phyloP scores from a whole-genome alignment of 2,113 vertebrate species.

The Cranoglanis bouderius region DNA sequence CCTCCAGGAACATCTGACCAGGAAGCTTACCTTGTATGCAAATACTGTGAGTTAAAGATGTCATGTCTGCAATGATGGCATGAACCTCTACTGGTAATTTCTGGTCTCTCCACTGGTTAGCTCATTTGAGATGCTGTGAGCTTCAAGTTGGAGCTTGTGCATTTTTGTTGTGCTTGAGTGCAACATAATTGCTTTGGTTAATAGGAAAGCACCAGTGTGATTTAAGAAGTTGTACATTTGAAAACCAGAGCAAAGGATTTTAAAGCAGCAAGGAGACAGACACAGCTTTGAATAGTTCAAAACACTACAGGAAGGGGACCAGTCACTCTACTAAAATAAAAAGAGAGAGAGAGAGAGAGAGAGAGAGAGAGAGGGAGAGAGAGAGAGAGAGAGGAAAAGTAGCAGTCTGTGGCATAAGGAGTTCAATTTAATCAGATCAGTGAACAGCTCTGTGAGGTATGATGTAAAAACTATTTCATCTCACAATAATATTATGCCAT shows the following conservation, averaged over 20 bases:
- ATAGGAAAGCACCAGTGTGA: slow-evolving; percentile 13
- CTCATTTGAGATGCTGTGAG: neutral
- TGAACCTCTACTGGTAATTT: neutral
- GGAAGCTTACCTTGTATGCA: neutral
- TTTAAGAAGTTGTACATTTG: neutral
- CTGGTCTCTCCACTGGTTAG: neutral
- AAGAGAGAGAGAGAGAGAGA: neutral
- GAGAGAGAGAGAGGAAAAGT: neutral
- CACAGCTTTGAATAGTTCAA: neutral
- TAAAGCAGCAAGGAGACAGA: neutral
- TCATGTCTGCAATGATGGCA: neutral
- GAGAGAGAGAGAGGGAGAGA: neutral
- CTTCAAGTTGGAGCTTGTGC: neutral
- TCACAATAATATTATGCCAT: neutral
- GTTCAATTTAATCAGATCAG: neutral
- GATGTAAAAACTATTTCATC: slow-evolving; percentile 2
- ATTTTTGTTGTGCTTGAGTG: slow-evolving; percentile 2
- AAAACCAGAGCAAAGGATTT: neutral
- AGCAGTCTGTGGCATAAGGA: neutral
- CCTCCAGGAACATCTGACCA: neutral
- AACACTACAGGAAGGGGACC: no score
- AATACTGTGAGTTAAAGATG: neutral
- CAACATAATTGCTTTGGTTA: slow-evolving; percentile 19
- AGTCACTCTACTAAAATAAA: neutral
- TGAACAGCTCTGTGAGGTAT: neutral